These are phyloP conservation scores for Caenorhabditis macrosperma DNA, from an alignment of 2,888 invertebrate genomes.

Conservation along the genomic window DNA sequence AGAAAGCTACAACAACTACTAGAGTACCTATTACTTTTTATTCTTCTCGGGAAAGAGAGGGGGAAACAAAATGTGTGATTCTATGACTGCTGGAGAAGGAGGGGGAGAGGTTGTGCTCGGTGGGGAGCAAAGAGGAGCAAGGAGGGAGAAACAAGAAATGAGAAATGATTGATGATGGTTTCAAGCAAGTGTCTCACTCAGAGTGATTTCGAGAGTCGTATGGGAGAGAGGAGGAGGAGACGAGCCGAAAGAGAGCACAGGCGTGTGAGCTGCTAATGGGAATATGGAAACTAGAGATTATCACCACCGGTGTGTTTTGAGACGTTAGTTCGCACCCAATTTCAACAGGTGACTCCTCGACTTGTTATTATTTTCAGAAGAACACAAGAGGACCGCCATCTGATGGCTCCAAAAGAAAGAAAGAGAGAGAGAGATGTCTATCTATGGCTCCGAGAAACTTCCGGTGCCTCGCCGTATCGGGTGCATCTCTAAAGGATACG, in stretches of 20 bases:
- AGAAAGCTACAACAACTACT: constrained; percentile 26
- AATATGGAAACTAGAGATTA: background rate
- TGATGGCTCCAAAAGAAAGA: too few relatives aligned
- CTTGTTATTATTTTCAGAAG: constrained; percentile 6
- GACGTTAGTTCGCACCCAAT: constrained; percentile 10
- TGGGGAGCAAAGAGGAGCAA: constrained; percentile 13
- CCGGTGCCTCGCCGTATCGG: too few relatives aligned
- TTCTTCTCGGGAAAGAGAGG: background rate
- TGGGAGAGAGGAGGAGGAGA: background rate
- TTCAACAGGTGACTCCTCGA: constrained; percentile 17
- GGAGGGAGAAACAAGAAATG: constrained; percentile 38
- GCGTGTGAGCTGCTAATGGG: background rate
- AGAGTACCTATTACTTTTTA: constrained; percentile 33
- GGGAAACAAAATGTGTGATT: constrained; percentile 22
- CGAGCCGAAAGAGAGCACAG: background rate
- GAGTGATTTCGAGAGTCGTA: too few relatives aligned
- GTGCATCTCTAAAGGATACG: too few relatives aligned
- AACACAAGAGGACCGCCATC: background rate
- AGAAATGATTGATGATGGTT: constrained; percentile 58
- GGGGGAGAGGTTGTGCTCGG: too few relatives aligned
- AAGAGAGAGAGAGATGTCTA: too few relatives aligned
- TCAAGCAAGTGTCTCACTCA: constrained; percentile 43
- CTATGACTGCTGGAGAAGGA: constrained; percentile 13
- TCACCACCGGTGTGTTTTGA: background rate
- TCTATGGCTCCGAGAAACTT: too few relatives aligned